These are phyloP conservation scores for Dorcus parallelipipedus DNA, from an alignment of 2,888 invertebrate genomes.

Conservation along the genomic window DNA sequence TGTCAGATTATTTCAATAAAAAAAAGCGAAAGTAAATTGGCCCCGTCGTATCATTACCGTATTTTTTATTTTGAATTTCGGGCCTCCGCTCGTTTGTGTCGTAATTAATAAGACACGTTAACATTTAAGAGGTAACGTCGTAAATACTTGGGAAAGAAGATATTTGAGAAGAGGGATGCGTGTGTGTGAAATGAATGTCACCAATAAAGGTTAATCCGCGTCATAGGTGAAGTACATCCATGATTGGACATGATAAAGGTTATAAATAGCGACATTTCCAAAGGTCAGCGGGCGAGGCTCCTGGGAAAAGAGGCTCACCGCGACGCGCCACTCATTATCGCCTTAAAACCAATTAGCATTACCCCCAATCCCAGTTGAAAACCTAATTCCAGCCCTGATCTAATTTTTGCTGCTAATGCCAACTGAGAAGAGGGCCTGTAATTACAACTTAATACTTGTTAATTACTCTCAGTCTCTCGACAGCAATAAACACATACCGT, in stretches of 20 bases:
- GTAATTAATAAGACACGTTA: slow-evolving; percentile 25
- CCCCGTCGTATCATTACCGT: not conserved
- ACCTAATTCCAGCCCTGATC: slow-evolving; percentile 9
- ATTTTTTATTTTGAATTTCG: no score
- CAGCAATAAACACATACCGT: slow-evolving; percentile 35
- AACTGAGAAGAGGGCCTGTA: slow-evolving; percentile 27
- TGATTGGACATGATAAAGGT: slow-evolving; percentile 37
- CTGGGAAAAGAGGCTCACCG: slow-evolving; percentile 17
- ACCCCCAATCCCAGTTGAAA: slow-evolving; percentile 1
- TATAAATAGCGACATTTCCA: slow-evolving; percentile 33
- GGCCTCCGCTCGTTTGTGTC: slow-evolving; percentile 13
- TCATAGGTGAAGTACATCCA: slow-evolving; percentile 35
- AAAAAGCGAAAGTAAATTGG: slow-evolving; percentile 18
- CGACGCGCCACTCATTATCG: slow-evolving; percentile 22
- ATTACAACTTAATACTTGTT: slow-evolving; percentile 37
- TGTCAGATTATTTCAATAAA: slow-evolving; percentile 7
- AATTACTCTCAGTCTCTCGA: slow-evolving; percentile 35
- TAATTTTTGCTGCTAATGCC: slow-evolving; percentile 10
- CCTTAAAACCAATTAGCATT: slow-evolving; percentile 24
- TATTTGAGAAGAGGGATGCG: not conserved
- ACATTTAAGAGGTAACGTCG: slow-evolving; percentile 17
- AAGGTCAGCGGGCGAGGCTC: slow-evolving; percentile 24
- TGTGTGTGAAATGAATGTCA: slow-evolving; percentile 30
- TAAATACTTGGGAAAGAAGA: not conserved
- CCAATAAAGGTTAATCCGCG: slow-evolving; percentile 35